A percentile compares a stretch with the other conserved stretches of the same genome.
Conservation (phyloP, 1,140 invertebrate genomes). For the Adelges cooleyi region DNA sequence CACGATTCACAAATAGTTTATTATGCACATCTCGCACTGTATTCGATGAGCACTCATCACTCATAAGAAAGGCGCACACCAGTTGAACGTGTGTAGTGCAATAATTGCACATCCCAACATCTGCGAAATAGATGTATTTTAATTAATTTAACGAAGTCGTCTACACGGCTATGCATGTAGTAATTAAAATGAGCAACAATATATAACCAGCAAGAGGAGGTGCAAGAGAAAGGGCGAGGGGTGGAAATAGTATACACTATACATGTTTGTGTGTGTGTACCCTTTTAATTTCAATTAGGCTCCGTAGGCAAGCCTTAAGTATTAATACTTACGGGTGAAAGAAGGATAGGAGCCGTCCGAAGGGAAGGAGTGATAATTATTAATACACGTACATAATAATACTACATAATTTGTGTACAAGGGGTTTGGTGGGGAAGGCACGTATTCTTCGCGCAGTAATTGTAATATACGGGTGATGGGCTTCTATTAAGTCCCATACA, state of each 20-base stretch:
- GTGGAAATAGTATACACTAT: not conserved
- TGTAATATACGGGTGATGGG: constrained; percentile 23
- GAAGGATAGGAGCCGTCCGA: not conserved
- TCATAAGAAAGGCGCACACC: no score
- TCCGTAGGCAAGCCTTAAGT: not conserved
- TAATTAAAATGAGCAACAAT: constrained; percentile 16
- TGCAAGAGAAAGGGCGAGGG: no score
- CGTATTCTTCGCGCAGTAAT: constrained; percentile 5
- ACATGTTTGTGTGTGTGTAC: constrained; percentile 4
- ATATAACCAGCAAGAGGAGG: no score
- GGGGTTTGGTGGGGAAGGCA: constrained; percentile 5
- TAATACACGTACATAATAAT: no score
- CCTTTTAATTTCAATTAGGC: constrained; percentile 21
- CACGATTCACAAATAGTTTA: no score
- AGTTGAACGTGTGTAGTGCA: no score
- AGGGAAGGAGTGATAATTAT: not conserved
- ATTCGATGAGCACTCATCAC: no score
- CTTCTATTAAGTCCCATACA: constrained; percentile 10
- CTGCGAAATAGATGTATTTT: constrained; percentile 18
- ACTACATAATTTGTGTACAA: no score
- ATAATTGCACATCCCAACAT: not conserved
- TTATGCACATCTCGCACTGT: no score
- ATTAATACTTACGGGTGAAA: not conserved
- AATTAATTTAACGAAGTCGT: constrained; percentile 16
- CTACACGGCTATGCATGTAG: not conserved